Conservation (phyloP, 2,797 vertebrate species). For the Lacerta viridis region DNA sequence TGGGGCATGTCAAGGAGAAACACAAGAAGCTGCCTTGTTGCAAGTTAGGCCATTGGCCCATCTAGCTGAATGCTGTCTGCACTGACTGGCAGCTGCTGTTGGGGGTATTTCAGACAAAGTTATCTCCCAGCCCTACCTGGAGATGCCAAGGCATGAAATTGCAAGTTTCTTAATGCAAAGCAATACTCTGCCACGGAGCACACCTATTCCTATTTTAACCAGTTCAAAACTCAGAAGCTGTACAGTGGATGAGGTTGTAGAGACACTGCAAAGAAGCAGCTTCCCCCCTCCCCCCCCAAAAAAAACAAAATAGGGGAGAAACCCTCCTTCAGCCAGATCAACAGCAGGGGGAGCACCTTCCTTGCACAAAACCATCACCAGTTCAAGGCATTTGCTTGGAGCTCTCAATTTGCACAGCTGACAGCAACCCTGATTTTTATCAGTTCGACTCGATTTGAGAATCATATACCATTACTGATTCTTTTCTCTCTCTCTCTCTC, state of each 20-base stretch:
- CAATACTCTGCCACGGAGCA: background rate
- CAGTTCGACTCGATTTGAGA: conserved; percentile 75
- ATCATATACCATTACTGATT: conserved; percentile 76
- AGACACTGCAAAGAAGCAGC: conserved; percentile 27
- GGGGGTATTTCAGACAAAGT: background rate
- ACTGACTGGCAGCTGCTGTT: background rate
- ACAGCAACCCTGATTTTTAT: conserved; percentile 80
- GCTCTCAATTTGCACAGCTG: conserved; percentile 79
- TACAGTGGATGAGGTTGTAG: conserved; percentile 23
- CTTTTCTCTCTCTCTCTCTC: conserved; percentile 29
- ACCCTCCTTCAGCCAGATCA: conserved; percentile 19
- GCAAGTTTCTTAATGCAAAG: background rate
- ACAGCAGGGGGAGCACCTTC: conserved; percentile 98
- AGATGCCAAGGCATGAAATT: background rate
- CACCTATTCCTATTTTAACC: background rate
- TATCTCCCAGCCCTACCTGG: background rate
- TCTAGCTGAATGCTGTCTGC: background rate
- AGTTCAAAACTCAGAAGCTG: background rate
- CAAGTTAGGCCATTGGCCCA: background rate
- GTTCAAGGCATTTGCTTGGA: conserved; percentile 68
- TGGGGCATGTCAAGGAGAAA: background rate
- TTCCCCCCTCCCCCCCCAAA: background rate
- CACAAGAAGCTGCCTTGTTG: background rate
- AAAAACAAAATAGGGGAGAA: background rate
- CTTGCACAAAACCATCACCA: conserved; percentile 79